Percentiles rank a stretch among this genome's conserved stretches.
phyloP scores from a whole-genome alignment of 2,888 invertebrate genomes.

The Augochlorella aurata region DNA sequence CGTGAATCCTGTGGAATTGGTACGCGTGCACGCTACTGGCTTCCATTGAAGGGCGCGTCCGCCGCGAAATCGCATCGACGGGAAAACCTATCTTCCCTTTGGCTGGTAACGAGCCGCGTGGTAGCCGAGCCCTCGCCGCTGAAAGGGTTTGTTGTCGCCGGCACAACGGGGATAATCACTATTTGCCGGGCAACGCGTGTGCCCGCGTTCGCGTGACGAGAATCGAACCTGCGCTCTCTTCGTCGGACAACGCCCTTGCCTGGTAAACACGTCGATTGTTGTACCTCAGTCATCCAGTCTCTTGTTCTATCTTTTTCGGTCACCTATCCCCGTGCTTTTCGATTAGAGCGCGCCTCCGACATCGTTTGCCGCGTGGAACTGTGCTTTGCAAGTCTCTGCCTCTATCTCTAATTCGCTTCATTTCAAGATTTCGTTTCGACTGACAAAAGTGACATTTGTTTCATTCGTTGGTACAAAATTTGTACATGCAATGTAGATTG shows the following conservation, averaged over 20 bases:
- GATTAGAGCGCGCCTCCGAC: neutral
- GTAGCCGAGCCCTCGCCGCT: neutral
- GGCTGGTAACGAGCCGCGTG: slow-evolving; percentile 22
- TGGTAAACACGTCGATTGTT: slow-evolving; percentile 11
- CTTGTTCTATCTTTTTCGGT: neutral
- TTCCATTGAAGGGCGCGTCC: slow-evolving; percentile 18
- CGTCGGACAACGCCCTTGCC: neutral
- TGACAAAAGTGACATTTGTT: neutral
- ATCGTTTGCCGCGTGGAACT: neutral
- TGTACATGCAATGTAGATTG: no score
- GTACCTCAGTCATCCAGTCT: neutral
- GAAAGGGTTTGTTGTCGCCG: slow-evolving; percentile 14
- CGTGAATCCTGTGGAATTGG: slow-evolving; percentile 16
- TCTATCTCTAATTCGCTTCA: neutral
- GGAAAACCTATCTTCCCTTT: slow-evolving; percentile 9
- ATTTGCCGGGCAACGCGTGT: slow-evolving; percentile 21
- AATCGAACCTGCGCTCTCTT: neutral
- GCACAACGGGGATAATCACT: slow-evolving; percentile 35
- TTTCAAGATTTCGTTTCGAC: neutral
- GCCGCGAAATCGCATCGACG: slow-evolving; percentile 31
- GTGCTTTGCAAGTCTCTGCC: neutral
- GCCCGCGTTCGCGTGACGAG: neutral
- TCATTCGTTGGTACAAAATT: neutral
- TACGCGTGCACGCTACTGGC: neutral
- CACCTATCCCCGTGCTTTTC: slow-evolving; percentile 3